A percentile compares a stretch with the other conserved stretches of the same genome.
Conservation (phyloP, 2,797 vertebrate genomes). For the Huso huso region DNA sequence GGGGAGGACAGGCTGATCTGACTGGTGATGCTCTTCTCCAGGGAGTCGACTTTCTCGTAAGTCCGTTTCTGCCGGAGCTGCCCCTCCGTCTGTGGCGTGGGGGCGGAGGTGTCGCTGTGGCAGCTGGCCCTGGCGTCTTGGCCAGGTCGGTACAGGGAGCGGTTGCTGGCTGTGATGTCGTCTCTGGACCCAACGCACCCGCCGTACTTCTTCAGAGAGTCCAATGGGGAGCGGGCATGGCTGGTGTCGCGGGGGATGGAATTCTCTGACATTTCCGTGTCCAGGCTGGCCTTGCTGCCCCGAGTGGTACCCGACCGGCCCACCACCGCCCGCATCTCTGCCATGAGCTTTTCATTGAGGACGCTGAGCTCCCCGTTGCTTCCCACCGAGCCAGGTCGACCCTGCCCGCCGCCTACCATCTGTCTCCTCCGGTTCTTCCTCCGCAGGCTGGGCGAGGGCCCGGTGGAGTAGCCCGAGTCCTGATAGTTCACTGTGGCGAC, state of each 20-base stretch:
- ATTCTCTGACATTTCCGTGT: conserved; percentile 57
- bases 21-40: conserved; percentile 73
- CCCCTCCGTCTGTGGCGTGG: conserved; percentile 49
- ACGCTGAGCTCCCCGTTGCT: conserved; percentile 74
- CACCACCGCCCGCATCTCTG: conserved; percentile 81
- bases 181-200: conserved; percentile 58
- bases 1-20: conserved; percentile 65
- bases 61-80: conserved; percentile 77
- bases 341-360: conserved; percentile 78
- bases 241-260: conserved; percentile 30
- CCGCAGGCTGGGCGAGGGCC: conserved; percentile 77
- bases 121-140: conserved; percentile 36
- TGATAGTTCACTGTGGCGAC: conserved; percentile 68
- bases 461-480: conserved; percentile 85
- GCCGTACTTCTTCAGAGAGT: conserved; percentile 57
- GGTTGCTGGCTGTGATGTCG: conserved; percentile 50
- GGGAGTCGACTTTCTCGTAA: conserved; percentile 81
- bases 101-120: conserved; percentile 33
- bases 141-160: conserved; percentile 54
- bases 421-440: conserved; percentile 73
- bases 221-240: conserved; percentile 65
- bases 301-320: conserved; percentile 73
- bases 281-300: conserved; percentile 65
- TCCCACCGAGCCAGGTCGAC: conserved; percentile 74
- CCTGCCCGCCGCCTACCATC: conserved; percentile 38